Conservation (phyloP, 2,888 invertebrate genomes). For the Drosophila neonasuta region DNA sequence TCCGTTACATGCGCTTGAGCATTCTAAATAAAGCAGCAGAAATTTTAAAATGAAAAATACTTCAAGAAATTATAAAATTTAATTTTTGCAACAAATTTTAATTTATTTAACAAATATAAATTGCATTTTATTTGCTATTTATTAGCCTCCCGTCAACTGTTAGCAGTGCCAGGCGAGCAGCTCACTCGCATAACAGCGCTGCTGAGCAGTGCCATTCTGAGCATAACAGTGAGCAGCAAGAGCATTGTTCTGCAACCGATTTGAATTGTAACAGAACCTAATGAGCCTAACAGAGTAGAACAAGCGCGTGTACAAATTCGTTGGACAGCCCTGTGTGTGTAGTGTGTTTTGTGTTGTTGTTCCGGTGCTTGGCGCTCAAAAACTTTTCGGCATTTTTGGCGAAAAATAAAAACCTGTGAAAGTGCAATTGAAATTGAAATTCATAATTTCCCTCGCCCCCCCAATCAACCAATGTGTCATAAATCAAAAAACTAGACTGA, state of each 20-base stretch:
- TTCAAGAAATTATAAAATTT: no score
- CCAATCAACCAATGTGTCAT: slow-evolving; percentile 54
- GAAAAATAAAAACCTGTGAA: slow-evolving; percentile 21
- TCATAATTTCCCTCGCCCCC: slow-evolving; percentile 7
- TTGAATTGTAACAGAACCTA: slow-evolving; percentile 17
- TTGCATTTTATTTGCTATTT: background rate
- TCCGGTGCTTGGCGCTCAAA: slow-evolving; percentile 71
- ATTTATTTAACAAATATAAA: background rate
- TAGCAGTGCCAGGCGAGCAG: slow-evolving; percentile 5
- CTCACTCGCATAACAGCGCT: background rate
- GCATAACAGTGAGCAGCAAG: slow-evolving; percentile 17
- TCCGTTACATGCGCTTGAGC: background rate
- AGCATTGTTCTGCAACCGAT: background rate
- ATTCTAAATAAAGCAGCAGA: background rate
- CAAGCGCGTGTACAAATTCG: slow-evolving; percentile 50
- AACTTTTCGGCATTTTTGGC: slow-evolving; percentile 60
- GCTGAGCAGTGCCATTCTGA: slow-evolving; percentile 16
- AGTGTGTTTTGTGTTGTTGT: slow-evolving; percentile 65
- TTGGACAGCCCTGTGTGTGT: slow-evolving; percentile 39
- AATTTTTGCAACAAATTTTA: background rate
- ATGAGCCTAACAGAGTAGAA: slow-evolving; percentile 31
- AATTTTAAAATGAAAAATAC: no score
- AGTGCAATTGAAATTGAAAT: slow-evolving; percentile 28
- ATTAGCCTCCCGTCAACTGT: background rate
- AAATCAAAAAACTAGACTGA: slow-evolving; percentile 37